Evolutionary conservation across 2,797 vertebrate genomes (phyloP).

Genomic region (Tympanoctomys barrerae): DNA sequence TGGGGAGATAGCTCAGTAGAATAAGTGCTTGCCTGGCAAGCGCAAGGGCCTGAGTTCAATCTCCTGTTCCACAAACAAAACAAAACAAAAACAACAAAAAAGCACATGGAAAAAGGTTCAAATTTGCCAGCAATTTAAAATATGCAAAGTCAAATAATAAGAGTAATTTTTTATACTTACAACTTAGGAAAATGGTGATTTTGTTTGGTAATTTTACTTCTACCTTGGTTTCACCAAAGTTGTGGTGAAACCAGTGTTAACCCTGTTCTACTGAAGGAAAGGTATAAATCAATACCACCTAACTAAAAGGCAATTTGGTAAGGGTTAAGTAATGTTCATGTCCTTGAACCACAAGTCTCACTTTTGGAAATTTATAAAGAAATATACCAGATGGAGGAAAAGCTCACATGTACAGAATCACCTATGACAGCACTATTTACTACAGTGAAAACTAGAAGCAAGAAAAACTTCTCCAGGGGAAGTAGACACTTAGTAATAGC

Average conservation of each 20-base stretch:
- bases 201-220: neutral
- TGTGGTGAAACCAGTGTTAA: constrained; percentile 22
- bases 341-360: constrained; percentile 69
- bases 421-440: constrained; percentile 18
- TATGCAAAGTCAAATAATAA: constrained; percentile 43
- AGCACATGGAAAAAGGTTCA: neutral
- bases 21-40: too few species aligned
- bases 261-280: constrained; percentile 12
- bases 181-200: constrained; percentile 47
- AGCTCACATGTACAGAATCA: constrained; percentile 48
- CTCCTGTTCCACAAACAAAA: too few species aligned
- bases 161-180: constrained; percentile 5
- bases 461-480: constrained; percentile 18
- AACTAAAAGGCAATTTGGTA: constrained; percentile 62
- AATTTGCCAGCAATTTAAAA: constrained; percentile 33
- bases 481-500: constrained; percentile 51
- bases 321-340: constrained; percentile 58
- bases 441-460: constrained; percentile 58
- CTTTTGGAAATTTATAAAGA: constrained; percentile 69
- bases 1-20: too few species aligned
- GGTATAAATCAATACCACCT: constrained; percentile 14
- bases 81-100: neutral
- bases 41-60: too few species aligned
- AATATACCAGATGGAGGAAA: constrained; percentile 45
- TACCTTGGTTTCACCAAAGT: neutral